These are phyloP conservation scores for Patiria pectinifera DNA, from an alignment of 53 echinoderm and acorn worm species.

Conservation along the genomic window DNA sequence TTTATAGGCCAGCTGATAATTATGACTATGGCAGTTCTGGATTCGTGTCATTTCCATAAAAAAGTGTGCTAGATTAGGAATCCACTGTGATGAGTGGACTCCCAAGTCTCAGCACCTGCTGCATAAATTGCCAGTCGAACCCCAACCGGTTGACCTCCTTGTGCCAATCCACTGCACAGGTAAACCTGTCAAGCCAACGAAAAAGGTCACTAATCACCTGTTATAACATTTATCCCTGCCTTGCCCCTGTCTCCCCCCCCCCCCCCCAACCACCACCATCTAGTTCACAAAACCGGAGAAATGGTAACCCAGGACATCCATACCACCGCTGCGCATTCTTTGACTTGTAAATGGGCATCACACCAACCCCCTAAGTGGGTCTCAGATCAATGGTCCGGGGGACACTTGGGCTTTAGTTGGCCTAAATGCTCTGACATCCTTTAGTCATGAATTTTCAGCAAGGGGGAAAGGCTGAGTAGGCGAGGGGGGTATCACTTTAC, in stretches of 20 bases:
- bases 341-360: slow-evolving; percentile 68
- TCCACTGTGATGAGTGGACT: not conserved
- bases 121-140: slow-evolving; percentile 42
- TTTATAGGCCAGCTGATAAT: no score
- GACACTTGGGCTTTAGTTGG: slow-evolving; percentile 64
- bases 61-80: not conserved
- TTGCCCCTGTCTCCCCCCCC: slow-evolving; percentile 2
- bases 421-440: slow-evolving; percentile 67
- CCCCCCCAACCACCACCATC: not conserved
- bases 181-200: slow-evolving; percentile 25
- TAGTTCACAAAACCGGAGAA: not conserved
- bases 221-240: slow-evolving; percentile 66
- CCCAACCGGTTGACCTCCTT: slow-evolving; percentile 42
- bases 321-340: slow-evolving; percentile 60
- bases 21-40: not conserved
- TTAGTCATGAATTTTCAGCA: slow-evolving; percentile 62
- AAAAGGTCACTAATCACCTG: slow-evolving; percentile 64
- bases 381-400: slow-evolving; percentile 64
- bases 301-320: slow-evolving; percentile 22
- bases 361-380: slow-evolving; percentile 58
- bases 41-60: not conserved
- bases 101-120: slow-evolving; percentile 34
- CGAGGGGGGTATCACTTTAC: slow-evolving; percentile 63
- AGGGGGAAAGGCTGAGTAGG: slow-evolving; percentile 5
- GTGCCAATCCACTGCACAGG: slow-evolving; percentile 33